A percentile compares a stretch with the other conserved stretches of the same genome.
Conservation (phyloP, 2,888 invertebrate genomes). For the Yponomeuta evonymella region DNA sequence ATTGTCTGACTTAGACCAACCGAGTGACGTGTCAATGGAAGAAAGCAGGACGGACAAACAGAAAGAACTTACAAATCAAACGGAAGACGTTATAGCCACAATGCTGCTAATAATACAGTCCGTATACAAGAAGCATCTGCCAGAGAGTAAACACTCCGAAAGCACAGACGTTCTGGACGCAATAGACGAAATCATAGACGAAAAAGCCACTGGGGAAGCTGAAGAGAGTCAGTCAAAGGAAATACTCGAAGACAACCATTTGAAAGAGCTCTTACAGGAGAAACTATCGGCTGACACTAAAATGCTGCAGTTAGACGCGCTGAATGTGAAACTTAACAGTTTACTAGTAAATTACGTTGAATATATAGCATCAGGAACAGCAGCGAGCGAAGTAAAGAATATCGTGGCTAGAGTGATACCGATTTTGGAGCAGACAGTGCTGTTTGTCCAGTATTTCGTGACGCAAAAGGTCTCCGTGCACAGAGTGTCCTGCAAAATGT, state of each 20-base stretch:
- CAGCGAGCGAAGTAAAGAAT: slow-evolving; percentile 41
- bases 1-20: slow-evolving; percentile 39
- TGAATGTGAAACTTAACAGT: slow-evolving; percentile 55
- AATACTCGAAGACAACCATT: slow-evolving; percentile 77
- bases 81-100: slow-evolving; percentile 57
- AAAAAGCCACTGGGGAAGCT: slow-evolving; percentile 31
- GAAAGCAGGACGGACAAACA: slow-evolving; percentile 24
- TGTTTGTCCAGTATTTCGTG: slow-evolving; percentile 86
- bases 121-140: slow-evolving; percentile 61
- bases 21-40: slow-evolving; percentile 38
- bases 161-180: slow-evolving; percentile 50
- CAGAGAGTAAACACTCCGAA: slow-evolving; percentile 34
- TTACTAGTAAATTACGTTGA: slow-evolving; percentile 61
- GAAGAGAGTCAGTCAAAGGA: slow-evolving; percentile 65
- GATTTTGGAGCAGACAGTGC: slow-evolving; percentile 84
- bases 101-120: slow-evolving; percentile 52
- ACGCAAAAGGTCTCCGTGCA: slow-evolving; percentile 87
- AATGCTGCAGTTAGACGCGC: slow-evolving; percentile 71
- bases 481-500: slow-evolving; percentile 87
- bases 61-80: slow-evolving; percentile 35
- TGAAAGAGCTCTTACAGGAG: slow-evolving; percentile 80
- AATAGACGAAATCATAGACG: slow-evolving; percentile 55
- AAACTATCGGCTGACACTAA: slow-evolving; percentile 78
- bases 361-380: slow-evolving; percentile 40
- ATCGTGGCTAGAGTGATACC: slow-evolving; percentile 75